These are phyloP conservation scores for Sminthopsis crassicaudata DNA, from an alignment of 2,113 vertebrate species.

Conservation along the genomic window DNA sequence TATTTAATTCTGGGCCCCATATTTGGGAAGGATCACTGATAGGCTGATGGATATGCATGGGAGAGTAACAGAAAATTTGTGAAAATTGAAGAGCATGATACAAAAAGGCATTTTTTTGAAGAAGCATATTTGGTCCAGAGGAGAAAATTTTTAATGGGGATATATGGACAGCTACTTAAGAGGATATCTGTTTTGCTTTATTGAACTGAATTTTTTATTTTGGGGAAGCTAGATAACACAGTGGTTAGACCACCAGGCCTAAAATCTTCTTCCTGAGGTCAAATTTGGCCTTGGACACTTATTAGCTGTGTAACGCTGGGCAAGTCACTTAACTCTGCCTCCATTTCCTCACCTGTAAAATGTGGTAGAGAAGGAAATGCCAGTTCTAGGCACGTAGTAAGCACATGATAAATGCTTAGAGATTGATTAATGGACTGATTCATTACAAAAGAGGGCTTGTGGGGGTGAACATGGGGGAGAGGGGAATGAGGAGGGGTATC, in stretches of 20 bases:
- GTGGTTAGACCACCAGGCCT: too few relatives aligned
- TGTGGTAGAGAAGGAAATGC: neutral
- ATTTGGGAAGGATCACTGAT: neutral
- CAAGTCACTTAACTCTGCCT: neutral
- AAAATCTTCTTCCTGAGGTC: too few relatives aligned
- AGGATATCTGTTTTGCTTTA: neutral
- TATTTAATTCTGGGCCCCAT: neutral
- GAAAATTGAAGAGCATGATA: neutral
- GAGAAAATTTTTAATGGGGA: neutral
- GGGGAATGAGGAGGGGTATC: neutral
- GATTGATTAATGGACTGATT: constrained; percentile 41
- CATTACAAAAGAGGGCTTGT: constrained; percentile 1
- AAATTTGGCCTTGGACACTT: neutral
- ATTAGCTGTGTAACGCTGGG: neutral
- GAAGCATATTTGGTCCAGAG: neutral
- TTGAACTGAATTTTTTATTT: neutral
- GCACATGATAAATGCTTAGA: constrained; percentile 40
- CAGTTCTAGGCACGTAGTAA: constrained; percentile 16
- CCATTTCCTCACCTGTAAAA: neutral
- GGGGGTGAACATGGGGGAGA: neutral
- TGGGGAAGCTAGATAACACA: neutral
- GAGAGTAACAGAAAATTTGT: neutral
- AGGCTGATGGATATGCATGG: neutral
- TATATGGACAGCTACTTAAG: neutral
- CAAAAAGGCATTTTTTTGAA: neutral